Evolutionary conservation across 2,113 vertebrate genomes (phyloP).

Genomic region (Heterotis niloticus): DNA sequence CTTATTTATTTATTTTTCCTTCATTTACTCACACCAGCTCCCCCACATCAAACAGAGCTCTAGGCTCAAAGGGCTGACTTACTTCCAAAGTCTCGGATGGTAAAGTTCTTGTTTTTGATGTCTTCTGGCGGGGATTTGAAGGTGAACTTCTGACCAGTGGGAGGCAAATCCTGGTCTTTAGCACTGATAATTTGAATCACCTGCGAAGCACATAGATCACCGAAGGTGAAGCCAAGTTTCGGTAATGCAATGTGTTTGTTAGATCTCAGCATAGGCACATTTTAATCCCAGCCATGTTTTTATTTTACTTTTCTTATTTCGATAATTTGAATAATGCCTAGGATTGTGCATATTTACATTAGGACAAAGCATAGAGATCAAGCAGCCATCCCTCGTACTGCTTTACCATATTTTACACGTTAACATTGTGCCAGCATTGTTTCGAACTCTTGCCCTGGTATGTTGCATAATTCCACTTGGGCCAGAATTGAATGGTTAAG

Average conservation of each 20-base stretch:
- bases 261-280: too few relatives aligned
- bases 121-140: conserved; percentile 81
- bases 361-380: too few relatives aligned
- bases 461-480: too few relatives aligned
- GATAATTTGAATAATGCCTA: too few relatives aligned
- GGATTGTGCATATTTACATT: too few relatives aligned
- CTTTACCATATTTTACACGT: too few relatives aligned
- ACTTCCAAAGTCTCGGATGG: conserved; percentile 93
- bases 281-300: too few relatives aligned
- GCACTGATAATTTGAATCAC: conserved; percentile 87
- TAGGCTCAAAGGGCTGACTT: conserved; percentile 49
- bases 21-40: background rate
- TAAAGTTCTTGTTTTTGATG: conserved; percentile 86
- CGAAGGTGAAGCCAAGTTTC: background rate
- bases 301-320: background rate
- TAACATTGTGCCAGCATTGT: too few relatives aligned
- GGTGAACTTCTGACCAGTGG: conserved; percentile 83
- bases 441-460: too few relatives aligned
- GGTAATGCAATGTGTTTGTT: background rate
- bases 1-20: background rate
- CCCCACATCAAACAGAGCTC: background rate
- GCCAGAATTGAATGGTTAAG: too few relatives aligned
- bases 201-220: conserved; percentile 54
- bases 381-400: too few relatives aligned
- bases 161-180: conserved; percentile 81